Evolutionary conservation across 1,140 invertebrate species (phyloP), one percentile per base, ranked within the genome.

Genomic region (Nephotettix cincticeps): DNA sequence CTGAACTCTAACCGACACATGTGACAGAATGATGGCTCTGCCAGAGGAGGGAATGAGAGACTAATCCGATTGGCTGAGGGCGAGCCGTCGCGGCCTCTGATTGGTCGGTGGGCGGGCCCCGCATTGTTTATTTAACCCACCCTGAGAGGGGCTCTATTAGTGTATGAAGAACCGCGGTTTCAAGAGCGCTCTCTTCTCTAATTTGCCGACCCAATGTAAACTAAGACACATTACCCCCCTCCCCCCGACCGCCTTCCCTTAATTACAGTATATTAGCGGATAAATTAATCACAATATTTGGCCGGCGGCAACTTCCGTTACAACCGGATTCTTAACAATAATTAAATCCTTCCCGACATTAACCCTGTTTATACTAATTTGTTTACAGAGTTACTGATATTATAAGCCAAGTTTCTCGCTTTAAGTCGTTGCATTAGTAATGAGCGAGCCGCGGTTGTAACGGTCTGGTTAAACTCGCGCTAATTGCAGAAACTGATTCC

Each of bases 51-150:
- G 69, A 58, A 30, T n/a, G 28, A 36, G 11, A 0, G 56, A 61
- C 54, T 21, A 1, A 27, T 40, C 25, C 25, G 30, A 70, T 70
- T 70, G 69, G 69, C 43, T 23, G 58, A 40, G 21, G 40, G 21
- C 11, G 1, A 21, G 30, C 19, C 54, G 36, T 21, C 19, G 29
- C 36, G 32, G 0, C n/a, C 54, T 30, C 19, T 29, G 30, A 70
- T 70, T 70, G 69, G 69, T 21, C 56, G 56, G 69, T 23, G 56
- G 69, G 69, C 69, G 69, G n/a, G 28, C 21, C 61, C 61, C 14
- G 58, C 27, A 47, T 64, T 70, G 69, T 70, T 70, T 70, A 58
- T 70, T 70, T 32, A 45, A 45, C 69, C 69, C 27, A 30, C 56
- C 56, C 54, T 45, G 56, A 63, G 47, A 58, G 32, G 56, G 69